Conservation (phyloP, 1,140 invertebrate species). For the honey bee (Apis mellifera) region Amel_HAv3.1 CM009931.2:20556501-20557000, state of each 20-base stretch:
- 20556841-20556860: conserved; percentile 37
- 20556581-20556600: no score
- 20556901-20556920: conserved; percentile 25
- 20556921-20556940: conserved; percentile 33
- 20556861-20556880: conserved; percentile 1
- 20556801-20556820: neutral
- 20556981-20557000: neutral
- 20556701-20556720: no score
- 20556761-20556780: neutral
- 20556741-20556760: neutral
- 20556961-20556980: conserved; percentile 60
- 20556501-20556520: no score
- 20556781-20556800: neutral
- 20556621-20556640: no score
- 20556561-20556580: no score
- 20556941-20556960: conserved; percentile 51
- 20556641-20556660: no score
- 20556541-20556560: no score
- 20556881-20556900: neutral
- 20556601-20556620: no score
- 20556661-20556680: no score
- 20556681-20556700: neutral
- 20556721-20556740: neutral
- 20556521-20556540: no score
- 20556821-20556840: neutral